Percentiles rank a stretch among this genome's conserved stretches.
Evolutionary conservation across 2,888 invertebrate genomes (phyloP).

Genomic region (Eurytoma adleriae): DNA sequence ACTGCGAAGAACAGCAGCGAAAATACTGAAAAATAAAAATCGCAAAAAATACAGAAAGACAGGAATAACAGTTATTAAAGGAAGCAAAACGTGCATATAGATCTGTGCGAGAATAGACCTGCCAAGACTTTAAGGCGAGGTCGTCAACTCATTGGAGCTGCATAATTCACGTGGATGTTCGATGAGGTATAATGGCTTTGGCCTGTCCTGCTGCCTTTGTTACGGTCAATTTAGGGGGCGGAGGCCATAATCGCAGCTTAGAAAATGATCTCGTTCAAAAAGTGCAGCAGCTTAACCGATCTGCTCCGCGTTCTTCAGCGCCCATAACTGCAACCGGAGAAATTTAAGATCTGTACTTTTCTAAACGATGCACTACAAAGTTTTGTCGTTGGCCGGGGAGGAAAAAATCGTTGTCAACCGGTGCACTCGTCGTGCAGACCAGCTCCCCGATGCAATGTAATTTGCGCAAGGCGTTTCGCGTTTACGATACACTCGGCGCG

Average conservation of each 20-base stretch:
- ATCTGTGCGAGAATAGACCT: background rate
- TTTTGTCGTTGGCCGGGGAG: background rate
- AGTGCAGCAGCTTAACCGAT: no score
- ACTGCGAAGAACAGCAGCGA: constrained; percentile 9
- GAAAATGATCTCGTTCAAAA: background rate
- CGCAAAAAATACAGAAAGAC: no score
- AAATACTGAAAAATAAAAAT: background rate
- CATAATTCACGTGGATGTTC: constrained; percentile 38
- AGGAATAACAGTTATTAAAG: background rate
- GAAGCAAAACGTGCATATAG: background rate
- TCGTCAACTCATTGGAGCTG: constrained; percentile 39
- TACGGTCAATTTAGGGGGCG: constrained; percentile 23
- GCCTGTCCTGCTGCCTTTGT: constrained; percentile 3
- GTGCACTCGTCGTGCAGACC: no score
- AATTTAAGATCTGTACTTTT: no score
- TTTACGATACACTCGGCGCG: background rate
- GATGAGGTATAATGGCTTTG: constrained; percentile 31
- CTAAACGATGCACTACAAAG: no score
- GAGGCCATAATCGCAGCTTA: constrained; percentile 20
- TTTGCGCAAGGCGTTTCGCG: background rate
- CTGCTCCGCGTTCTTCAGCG: no score
- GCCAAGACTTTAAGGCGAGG: constrained; percentile 36
- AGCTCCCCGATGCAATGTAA: no score
- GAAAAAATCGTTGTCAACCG: no score
- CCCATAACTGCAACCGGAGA: no score